Base-by-base conservation (phyloP, 2,888 invertebrate species). In the Paralinhomoeus sp. region DNA sequence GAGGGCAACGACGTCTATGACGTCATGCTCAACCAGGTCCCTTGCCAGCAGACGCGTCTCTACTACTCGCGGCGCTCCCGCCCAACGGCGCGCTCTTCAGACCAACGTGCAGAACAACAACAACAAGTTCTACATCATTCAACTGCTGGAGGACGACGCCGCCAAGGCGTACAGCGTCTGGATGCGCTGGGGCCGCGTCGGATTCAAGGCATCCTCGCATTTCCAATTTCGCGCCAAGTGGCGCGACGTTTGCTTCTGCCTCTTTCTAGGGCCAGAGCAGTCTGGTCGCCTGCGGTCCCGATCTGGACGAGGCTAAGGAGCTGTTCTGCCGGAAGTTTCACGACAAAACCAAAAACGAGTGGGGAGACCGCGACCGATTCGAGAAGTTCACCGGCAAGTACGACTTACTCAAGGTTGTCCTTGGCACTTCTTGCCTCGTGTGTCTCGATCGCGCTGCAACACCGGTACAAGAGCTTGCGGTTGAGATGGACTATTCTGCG, bases 161-260 rank as follows among this genome's bases (percentile, higher is more conserved):
- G 51, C 48, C 34, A 60, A 59, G 31, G 31, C 49, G 0, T 69
- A 60, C 55, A 54, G 59, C 37, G 66, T 68, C 15, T 72, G 70
- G 70, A 61, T 64, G 48, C 59, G 71, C 15, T 71, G 71, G 71
- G 71, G 71, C 2, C 60, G 71, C n/a, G 70, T 72, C 17, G 71
- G 70, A 5, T 63, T 63, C 47, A 54, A 36, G 41, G 51, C 52
- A 38, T 13, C 31, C 15, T 31, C 9, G 15, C 15, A 12, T 31
- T 31, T 31, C 15, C 9, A 7, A 31, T 31, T 31, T 31, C 15
- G 15, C 15, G 31, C 9, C 31, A 31, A n/a, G n/a, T n/a, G n/a
- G n/a, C n/a, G n/a, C n/a, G n/a, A n/a, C n/a, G 15, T 31, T 31
- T 31, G 7, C 15, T 31, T 31, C 9, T 31, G 31, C 7, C 7